Conservation (phyloP, 2,113 vertebrate species). For the Campylomormyrus tamandua region DNA sequence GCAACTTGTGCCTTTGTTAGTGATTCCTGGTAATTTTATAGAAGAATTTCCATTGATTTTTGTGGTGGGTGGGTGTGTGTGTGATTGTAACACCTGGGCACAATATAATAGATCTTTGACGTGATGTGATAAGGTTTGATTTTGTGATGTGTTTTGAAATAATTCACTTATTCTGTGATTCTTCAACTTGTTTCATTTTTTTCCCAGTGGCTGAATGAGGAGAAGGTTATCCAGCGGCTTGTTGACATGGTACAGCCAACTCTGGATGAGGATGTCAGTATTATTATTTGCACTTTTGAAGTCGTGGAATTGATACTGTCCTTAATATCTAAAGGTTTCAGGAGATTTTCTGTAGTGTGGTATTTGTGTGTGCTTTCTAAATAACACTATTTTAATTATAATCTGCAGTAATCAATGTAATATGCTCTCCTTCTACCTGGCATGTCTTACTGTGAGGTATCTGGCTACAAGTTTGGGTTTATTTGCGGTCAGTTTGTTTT, state of each 20-base stretch:
- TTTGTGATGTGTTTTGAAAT: not conserved
- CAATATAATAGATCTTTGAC: not conserved
- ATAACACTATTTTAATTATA: not conserved
- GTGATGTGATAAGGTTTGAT: not conserved
- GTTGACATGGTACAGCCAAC: slow-evolving; percentile 91
- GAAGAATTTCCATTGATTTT: not conserved
- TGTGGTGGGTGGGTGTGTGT: too few species aligned
- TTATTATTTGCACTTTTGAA: not conserved
- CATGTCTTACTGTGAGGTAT: not conserved
- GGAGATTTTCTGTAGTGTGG: not conserved
- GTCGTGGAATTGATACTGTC: not conserved
- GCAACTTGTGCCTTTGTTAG: not conserved
- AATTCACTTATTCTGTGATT: not conserved
- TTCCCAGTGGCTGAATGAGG: slow-evolving; percentile 90
- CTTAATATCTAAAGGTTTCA: not conserved
- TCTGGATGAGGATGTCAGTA: slow-evolving; percentile 96
- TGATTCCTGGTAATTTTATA: not conserved
- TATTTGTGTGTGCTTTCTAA: not conserved
- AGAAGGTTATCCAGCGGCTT: slow-evolving; percentile 90
- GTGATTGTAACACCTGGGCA: not conserved
- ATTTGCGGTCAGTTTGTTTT: not conserved
- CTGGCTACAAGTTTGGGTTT: not conserved
- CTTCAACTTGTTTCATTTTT: not conserved
- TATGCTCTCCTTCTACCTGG: not conserved
- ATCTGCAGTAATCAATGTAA: not conserved